Percentiles rank a stretch among this genome's conserved stretches.
These are phyloP conservation scores for Ischnus inquisitorius DNA, from an alignment of 2,888 invertebrate species.

Conservation along the genomic window DNA sequence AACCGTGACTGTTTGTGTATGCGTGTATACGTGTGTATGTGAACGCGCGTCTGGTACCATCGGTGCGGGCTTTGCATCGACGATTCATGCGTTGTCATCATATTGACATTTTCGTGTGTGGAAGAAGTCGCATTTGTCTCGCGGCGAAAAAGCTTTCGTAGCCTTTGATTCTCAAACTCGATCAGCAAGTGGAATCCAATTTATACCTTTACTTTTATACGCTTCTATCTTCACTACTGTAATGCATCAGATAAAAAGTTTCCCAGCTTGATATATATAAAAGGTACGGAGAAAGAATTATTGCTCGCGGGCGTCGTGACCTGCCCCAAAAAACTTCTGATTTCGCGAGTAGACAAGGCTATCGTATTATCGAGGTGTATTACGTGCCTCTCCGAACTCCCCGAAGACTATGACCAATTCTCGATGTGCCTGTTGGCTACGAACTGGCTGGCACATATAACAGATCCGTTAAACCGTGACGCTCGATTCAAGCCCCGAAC, in stretches of 20 bases:
- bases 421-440: slow-evolving; percentile 30
- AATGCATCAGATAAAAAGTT: neutral
- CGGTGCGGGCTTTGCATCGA: slow-evolving; percentile 2
- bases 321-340: slow-evolving; percentile 15
- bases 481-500: slow-evolving; percentile 58
- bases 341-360: neutral
- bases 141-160: neutral
- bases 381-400: slow-evolving; percentile 36
- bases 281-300: neutral
- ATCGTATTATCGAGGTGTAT: slow-evolving; percentile 10
- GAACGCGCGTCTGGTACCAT: neutral
- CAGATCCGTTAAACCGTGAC: slow-evolving; percentile 57
- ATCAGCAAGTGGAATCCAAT: slow-evolving; percentile 5
- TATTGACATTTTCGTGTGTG: slow-evolving; percentile 5
- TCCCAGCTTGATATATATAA: neutral
- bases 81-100: neutral
- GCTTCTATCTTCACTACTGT: neutral
- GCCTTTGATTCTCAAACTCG: slow-evolving; percentile 1
- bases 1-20: neutral
- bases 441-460: slow-evolving; percentile 56
- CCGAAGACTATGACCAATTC: slow-evolving; percentile 38
- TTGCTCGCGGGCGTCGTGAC: neutral
- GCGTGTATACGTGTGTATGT: neutral
- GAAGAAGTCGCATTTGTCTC: neutral
- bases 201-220: neutral